Evolutionary conservation across 1,140 invertebrate genomes (phyloP).

Genomic region (Helicoverpa armigera): DNA sequence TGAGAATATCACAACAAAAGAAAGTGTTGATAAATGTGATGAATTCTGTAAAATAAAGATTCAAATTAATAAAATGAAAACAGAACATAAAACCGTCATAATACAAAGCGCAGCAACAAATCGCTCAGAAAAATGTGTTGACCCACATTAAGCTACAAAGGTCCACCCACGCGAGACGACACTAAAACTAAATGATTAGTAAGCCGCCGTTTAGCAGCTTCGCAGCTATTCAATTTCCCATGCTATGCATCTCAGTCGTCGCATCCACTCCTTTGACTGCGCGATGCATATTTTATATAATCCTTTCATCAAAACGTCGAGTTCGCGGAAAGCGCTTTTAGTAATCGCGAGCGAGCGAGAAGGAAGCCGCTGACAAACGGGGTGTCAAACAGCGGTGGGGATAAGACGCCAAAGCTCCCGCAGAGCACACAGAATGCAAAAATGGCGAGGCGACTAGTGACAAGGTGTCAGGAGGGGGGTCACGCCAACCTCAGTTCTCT

Average conservation of each 20-base stretch:
- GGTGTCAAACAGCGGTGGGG: constrained; percentile 86
- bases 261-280: constrained; percentile 78
- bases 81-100: constrained; percentile 25
- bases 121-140: constrained; percentile 56
- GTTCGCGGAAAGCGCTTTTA: constrained; percentile 72
- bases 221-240: constrained; percentile 81
- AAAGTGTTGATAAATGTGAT: constrained; percentile 23
- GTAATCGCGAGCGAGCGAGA: constrained; percentile 73
- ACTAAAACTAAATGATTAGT: constrained; percentile 80
- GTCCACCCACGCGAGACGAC: constrained; percentile 58
- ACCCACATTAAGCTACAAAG: constrained; percentile 58
- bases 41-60: constrained; percentile 14
- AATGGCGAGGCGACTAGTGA: constrained; percentile 84
- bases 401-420: constrained; percentile 85
- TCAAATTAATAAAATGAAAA: background rate
- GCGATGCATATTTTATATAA: constrained; percentile 84
- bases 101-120: constrained; percentile 46
- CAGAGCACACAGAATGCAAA: constrained; percentile 86
- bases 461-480: constrained; percentile 78
- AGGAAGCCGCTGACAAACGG: constrained; percentile 74
- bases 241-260: constrained; percentile 81
- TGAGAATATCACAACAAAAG: background rate
- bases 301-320: constrained; percentile 82
- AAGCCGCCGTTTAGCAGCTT: constrained; percentile 69
- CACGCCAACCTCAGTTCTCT: constrained; percentile 68